Evolutionary conservation across 2,888 invertebrate species (phyloP), one percentile per base, ranked within the genome.

Genomic region (Teinopalpus imperialis): DNA sequence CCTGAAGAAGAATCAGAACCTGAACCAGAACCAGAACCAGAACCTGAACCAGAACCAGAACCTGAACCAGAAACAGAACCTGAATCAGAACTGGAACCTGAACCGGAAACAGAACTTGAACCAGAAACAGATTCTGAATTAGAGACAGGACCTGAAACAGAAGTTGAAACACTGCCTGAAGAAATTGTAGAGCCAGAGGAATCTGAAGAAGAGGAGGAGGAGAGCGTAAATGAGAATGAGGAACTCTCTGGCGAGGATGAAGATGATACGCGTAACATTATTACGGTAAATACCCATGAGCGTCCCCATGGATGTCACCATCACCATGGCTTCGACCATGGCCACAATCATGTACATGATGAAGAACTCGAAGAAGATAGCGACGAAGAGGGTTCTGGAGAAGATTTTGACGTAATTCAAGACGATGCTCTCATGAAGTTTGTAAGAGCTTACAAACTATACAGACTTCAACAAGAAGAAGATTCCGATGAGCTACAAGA

Each of bases 71-170:
- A 75, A 37, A 57, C 69, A 53, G 52, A 80, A 29, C 63, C 81
- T 0, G 48, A 50, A n/a, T 26, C 41, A 27, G 57, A 56, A 34
- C 50, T 43, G 16, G 46, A 51, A 18, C 21, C 61, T 3, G 67
- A 70, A 49, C 64, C 70, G 0, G 53, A 50, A 47, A 51, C 67
- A 1, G 69, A 81, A 58, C 64, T 76, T 2, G 74, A 73, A 51
- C 61, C 80, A 3, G 71, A 74, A 49, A 61, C 74, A 9, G 82
- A 79, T 51, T 75, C 86, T 1, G 68, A 58, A 10, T 39, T 48
- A 0, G 66, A 63, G 31, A 41, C 77, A 0, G 79, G 85, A 54
- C 63, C 77, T 0, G 80, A 90, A 57, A 77, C 90, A 0, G 82
- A 66, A 45, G 61, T 74, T 0, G 72, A 32, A 10, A 1, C 77